phyloP scores from a whole-genome alignment of 2,797 vertebrate genomes.

The Pempheris klunzingeri region DNA sequence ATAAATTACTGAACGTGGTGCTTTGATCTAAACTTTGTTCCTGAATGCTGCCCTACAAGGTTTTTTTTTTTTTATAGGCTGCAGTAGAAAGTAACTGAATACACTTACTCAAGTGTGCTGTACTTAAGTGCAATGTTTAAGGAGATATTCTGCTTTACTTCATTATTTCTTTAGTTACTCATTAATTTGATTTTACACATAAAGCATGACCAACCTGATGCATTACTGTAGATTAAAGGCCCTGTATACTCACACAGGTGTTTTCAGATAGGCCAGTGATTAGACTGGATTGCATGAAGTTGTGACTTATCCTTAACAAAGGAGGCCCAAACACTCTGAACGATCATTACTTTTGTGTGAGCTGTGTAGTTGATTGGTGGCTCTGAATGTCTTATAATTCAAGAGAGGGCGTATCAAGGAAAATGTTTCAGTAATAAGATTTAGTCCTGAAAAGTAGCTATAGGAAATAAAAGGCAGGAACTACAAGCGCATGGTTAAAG shows the following conservation, averaged over 20 bases:
- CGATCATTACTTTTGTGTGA: background rate
- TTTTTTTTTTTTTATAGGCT: background rate
- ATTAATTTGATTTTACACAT: background rate
- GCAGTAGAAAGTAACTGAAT: background rate
- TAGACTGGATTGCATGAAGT: background rate
- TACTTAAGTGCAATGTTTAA: too few relatives aligned
- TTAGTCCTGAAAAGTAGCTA: background rate
- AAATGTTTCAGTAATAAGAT: background rate
- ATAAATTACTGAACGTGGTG: background rate
- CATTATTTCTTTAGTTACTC: background rate
- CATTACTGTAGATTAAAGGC: background rate
- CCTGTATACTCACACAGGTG: background rate
- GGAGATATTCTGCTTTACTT: too few relatives aligned
- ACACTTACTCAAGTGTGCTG: background rate
- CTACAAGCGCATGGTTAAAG: background rate
- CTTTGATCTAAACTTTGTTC: background rate
- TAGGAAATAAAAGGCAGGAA: background rate
- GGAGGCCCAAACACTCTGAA: background rate
- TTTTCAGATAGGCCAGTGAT: background rate
- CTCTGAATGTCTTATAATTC: conserved; percentile 4
- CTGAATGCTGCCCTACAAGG: background rate
- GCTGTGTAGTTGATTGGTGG: background rate
- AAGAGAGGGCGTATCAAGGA: background rate
- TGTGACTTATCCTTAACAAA: background rate
- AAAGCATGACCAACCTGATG: background rate